These are phyloP conservation scores for Melanotaenia nigrans DNA, from an alignment of 2,797 vertebrate species.

Conservation along the genomic window DNA sequence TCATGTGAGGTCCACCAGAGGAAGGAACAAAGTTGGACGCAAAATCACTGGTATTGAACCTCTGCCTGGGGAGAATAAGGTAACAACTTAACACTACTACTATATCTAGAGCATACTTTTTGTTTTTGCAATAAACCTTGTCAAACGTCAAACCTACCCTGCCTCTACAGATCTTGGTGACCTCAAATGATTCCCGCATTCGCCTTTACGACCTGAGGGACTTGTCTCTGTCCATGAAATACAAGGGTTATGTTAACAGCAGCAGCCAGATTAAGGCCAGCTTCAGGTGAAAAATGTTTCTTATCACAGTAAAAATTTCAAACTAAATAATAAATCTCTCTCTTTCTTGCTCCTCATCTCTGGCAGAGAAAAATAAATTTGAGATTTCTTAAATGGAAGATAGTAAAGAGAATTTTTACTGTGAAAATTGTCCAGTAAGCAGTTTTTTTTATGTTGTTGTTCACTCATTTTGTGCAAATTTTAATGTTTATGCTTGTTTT, in stretches of 20 bases:
- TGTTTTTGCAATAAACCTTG: not conserved
- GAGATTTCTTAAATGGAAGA: too few relatives aligned
- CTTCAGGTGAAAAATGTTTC: slow-evolving; percentile 89
- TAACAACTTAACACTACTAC: slow-evolving; percentile 54
- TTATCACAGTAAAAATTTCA: not conserved
- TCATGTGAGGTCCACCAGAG: slow-evolving; percentile 96
- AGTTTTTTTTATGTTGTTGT: too few relatives aligned
- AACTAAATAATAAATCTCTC: not conserved
- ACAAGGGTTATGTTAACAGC: slow-evolving; percentile 98
- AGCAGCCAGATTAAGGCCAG: slow-evolving; percentile 99
- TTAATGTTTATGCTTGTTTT: slow-evolving; percentile 7
- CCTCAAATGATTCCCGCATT: slow-evolving; percentile 97
- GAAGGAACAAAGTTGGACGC: slow-evolving; percentile 97
- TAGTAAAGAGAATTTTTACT: too few relatives aligned
- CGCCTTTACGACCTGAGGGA: slow-evolving; percentile 96
- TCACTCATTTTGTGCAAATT: not conserved
- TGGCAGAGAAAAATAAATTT: too few relatives aligned
- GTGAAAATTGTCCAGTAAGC: too few relatives aligned
- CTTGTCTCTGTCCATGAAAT: slow-evolving; percentile 99
- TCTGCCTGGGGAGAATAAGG: slow-evolving; percentile 98
- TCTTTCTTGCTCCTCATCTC: too few relatives aligned
- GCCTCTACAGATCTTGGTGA: slow-evolving; percentile 92
- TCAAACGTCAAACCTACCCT: not conserved
- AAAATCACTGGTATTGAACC: slow-evolving; percentile 99
- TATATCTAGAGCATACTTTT: not conserved